Percentiles rank a stretch among this genome's conserved stretches.
These are phyloP conservation scores for Pardalotus punctatus DNA, from an alignment of 2,113 vertebrate genomes.

Conservation along the genomic window DNA sequence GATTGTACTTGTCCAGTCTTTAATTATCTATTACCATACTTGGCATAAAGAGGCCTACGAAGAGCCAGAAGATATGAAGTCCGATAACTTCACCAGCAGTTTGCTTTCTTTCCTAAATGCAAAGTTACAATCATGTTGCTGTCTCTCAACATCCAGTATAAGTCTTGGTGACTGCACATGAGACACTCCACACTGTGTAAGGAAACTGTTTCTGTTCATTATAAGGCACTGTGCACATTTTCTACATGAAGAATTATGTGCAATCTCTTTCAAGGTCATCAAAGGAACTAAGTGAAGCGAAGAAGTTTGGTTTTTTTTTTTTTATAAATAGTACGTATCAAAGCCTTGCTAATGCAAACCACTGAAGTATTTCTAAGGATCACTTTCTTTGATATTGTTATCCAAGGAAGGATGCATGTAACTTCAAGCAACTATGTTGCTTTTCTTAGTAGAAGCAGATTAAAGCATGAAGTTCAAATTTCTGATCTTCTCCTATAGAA, in stretches of 20 bases:
- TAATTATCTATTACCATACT: background rate
- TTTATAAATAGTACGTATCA: background rate
- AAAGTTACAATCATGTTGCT: background rate
- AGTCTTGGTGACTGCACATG: background rate
- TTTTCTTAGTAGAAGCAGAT: background rate
- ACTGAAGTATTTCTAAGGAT: conserved; percentile 1
- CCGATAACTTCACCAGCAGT: background rate
- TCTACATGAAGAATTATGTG: background rate
- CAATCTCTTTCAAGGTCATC: conserved; percentile 21
- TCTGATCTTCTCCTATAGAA: background rate
- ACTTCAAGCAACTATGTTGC: too few relatives aligned
- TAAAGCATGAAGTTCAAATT: background rate
- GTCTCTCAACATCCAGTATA: background rate
- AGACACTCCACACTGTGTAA: background rate
- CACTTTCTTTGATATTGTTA: conserved; percentile 16
- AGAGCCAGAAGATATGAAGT: background rate
- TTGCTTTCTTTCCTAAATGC: background rate
- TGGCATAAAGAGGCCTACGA: background rate
- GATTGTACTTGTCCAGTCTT: background rate
- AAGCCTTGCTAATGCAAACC: conserved; percentile 12
- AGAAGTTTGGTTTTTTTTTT: background rate
- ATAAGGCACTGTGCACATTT: background rate
- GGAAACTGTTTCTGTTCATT: background rate
- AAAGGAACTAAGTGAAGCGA: conserved; percentile 24
- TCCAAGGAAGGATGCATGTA: background rate